Percentiles rank a stretch among this genome's conserved stretches.
Conservation (phyloP, 2,113 vertebrate species). For the Acrocephalus arundinaceus region DNA sequence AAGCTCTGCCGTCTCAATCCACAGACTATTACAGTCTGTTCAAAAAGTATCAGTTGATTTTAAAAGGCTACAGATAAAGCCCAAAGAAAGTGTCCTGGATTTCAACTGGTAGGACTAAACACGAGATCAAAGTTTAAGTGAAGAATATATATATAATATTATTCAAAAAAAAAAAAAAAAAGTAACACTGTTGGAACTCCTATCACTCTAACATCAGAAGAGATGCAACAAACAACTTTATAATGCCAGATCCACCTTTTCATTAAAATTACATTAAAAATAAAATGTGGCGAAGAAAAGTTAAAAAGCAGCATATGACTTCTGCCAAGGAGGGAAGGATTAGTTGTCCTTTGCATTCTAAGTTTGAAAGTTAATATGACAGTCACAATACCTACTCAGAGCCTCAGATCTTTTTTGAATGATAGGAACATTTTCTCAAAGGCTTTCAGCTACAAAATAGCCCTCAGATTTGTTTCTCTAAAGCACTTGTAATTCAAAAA, state of each 20-base stretch:
- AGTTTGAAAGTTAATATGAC: conserved; percentile 17
- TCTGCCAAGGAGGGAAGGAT: neutral
- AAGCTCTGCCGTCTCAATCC: neutral
- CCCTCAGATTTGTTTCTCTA: conserved; percentile 29
- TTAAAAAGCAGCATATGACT: neutral
- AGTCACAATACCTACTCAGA: neutral
- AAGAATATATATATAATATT: neutral
- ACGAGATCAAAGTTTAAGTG: neutral
- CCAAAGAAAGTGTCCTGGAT: neutral
- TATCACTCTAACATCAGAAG: neutral
- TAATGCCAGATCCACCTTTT: conserved; percentile 1
- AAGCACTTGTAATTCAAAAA: conserved; percentile 29
- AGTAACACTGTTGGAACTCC: neutral
- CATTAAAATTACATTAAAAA: conserved; percentile 53
- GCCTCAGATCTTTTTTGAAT: conserved; percentile 21
- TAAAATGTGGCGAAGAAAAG: neutral
- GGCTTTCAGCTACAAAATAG: conserved; percentile 32
- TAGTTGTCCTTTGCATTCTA: conserved; percentile 11
- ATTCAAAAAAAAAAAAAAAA: neutral
- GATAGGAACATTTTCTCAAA: conserved; percentile 31
- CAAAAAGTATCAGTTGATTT: neutral
- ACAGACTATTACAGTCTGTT: neutral
- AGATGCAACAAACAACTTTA: neutral
- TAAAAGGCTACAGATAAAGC: conserved; percentile 15
- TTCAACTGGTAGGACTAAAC: neutral